These are phyloP conservation scores for Lonchura striata DNA, from an alignment of 2,113 vertebrate genomes.

Conservation along the genomic window DNA sequence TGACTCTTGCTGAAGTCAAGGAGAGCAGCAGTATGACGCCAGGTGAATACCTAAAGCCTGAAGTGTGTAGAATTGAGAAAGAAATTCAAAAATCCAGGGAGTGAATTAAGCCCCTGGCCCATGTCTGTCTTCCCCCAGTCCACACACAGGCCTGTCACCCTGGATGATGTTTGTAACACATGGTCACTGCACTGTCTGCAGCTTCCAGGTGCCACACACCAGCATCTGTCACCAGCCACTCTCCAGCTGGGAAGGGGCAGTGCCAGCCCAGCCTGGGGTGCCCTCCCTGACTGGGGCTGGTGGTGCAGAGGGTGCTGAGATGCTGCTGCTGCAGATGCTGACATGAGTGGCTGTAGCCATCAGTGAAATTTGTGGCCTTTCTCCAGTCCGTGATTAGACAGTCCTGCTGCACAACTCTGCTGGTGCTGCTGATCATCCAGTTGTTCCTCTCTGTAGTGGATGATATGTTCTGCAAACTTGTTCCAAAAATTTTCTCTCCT, in stretches of 20 bases:
- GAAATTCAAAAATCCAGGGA: neutral
- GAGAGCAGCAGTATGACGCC: neutral
- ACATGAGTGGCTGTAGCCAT: neutral
- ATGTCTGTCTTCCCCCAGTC: neutral
- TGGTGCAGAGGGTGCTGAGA: neutral
- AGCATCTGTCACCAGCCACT: rapidly evolving
- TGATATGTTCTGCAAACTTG: neutral
- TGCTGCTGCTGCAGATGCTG: neutral
- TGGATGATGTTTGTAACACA: neutral
- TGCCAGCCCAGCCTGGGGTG: neutral
- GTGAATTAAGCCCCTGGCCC: neutral
- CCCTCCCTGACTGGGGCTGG: rapidly evolving
- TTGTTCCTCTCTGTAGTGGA: neutral
- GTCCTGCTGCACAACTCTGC: neutral
- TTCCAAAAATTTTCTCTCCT: neutral
- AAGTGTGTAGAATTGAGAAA: neutral
- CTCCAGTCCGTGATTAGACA: neutral
- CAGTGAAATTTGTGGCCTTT: neutral
- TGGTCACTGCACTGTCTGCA: neutral
- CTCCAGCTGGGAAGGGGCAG: neutral
- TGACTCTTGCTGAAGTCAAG: neutral
- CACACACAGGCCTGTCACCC: neutral
- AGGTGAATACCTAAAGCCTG: neutral
- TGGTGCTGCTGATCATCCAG: neutral
- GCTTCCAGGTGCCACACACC: neutral